Evolutionary conservation across 2,888 invertebrate species (phyloP).

Genomic region (Sinodicranocentrus sp.): DNA sequence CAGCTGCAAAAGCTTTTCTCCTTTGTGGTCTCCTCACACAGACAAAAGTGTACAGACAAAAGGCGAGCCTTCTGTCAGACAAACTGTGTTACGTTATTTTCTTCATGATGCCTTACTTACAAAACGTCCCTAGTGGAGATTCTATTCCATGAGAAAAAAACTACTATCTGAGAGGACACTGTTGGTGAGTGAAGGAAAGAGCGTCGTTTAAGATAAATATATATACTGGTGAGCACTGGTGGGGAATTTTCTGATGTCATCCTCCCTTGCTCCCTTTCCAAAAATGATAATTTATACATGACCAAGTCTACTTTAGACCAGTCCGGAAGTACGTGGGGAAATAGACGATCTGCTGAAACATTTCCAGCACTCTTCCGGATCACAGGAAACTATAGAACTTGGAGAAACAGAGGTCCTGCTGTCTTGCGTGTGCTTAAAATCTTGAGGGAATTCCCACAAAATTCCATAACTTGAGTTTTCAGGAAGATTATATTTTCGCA

Average conservation of each 20-base stretch:
- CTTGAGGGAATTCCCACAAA: neutral
- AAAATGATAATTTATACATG: constrained; percentile 31
- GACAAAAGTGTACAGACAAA: constrained; percentile 39
- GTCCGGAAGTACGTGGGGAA: constrained; percentile 40
- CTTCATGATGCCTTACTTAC: neutral
- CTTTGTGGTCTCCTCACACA: too few species aligned
- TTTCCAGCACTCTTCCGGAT: constrained; percentile 44
- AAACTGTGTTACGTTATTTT: constrained; percentile 41
- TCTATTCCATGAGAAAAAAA: too few species aligned
- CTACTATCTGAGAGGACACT: too few species aligned
- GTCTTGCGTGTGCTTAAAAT: too few species aligned
- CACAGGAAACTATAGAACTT: constrained; percentile 8
- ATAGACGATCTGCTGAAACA: constrained; percentile 20
- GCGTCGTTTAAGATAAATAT: too few species aligned
- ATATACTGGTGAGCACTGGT: too few species aligned
- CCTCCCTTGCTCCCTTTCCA: too few species aligned
- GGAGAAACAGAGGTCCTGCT: neutral
- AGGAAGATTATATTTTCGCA: too few species aligned
- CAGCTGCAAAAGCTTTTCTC: neutral
- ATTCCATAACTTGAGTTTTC: too few species aligned
- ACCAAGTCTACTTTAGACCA: neutral
- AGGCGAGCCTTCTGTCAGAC: constrained; percentile 42
- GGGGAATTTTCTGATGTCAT: neutral
- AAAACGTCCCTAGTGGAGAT: too few species aligned
- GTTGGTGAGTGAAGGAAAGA: too few species aligned